Base-by-base conservation (phyloP, 2,888 invertebrate species). In the Nymphalis polychloros region DNA sequence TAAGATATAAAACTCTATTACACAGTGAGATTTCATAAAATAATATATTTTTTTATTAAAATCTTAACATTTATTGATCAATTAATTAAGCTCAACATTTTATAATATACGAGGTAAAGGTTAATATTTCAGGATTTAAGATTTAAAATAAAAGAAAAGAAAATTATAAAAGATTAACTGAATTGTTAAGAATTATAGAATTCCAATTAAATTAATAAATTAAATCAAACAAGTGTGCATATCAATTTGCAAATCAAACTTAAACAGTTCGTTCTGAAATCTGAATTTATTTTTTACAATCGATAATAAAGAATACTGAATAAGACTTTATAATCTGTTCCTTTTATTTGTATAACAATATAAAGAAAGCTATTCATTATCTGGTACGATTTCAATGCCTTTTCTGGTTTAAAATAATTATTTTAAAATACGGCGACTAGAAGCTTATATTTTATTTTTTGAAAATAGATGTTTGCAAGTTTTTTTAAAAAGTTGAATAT, bases 201-300 rank as follows among this genome's bases (percentile, higher is more conserved):
- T 20, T 8, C 10, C 57, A 41, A 27, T 55, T 31, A 55, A 41
- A 57, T 57, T 41, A 57, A 35, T 41, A 41, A 41, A 57, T 57
- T 41, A 41, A 57, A 57, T 41, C 41, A 57, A 41, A 41, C 16
- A 19, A 31, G n/a, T 35, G 23, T 57, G 7, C 31, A 55, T 55
- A 31, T 55, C 53, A 55, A 55, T 19, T 57, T 41, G 35, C 57
- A 57, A 57, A 57, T 41, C n/a, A 41, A 57, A 57, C 57, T 57
- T 57, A 19, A 41, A 57, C 17, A 57, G 57, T 41, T 41, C 57
- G 57, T 57, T 57, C 60, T 23, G 60, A 48, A 60, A 47, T 48
- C 59, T 41, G 53, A 59, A 41, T n/a, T 41, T 13, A 17, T 53
- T 27, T 19, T 20, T 20, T 27, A 57, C 23, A 57, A 57, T 57